A percentile compares a stretch with the other conserved stretches of the same genome.
These are phyloP conservation scores for Apodemia mormo DNA, from an alignment of 2,888 invertebrate species.

Conservation along the genomic window DNA sequence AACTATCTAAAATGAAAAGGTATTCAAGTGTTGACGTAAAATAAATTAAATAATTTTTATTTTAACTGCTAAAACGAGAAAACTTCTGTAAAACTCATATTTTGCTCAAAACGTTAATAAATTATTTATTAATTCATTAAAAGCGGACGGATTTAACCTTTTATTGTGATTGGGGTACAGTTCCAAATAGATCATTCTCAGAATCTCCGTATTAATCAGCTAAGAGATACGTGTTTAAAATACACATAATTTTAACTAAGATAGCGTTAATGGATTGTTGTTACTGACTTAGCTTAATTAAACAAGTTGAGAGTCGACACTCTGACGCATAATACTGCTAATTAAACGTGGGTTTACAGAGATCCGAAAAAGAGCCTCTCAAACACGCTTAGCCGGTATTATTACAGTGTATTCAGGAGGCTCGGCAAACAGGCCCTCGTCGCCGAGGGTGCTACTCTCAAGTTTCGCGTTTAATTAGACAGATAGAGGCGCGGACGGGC, in stretches of 20 bases:
- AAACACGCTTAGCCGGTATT: conserved; percentile 81
- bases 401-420: conserved; percentile 79
- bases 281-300: conserved; percentile 80
- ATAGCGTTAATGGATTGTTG: conserved; percentile 66
- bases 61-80: too few relatives aligned
- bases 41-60: background rate
- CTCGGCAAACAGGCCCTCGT: conserved; percentile 76
- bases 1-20: too few relatives aligned
- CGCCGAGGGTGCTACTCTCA: conserved; percentile 79
- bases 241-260: conserved; percentile 40
- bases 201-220: conserved; percentile 4
- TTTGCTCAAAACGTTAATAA: background rate
- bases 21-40: too few relatives aligned
- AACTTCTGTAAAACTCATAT: background rate
- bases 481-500: conserved; percentile 80
- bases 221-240: conserved; percentile 4
- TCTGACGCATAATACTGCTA: conserved; percentile 79
- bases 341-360: conserved; percentile 80
- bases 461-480: conserved; percentile 82
- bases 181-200: conserved; percentile 2
- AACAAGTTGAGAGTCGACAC: conserved; percentile 76
- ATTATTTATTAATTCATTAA: conserved; percentile 1
- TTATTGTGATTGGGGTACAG: conserved; percentile 3
- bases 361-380: conserved; percentile 81
- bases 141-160: background rate